phyloP scores from a whole-genome alignment of 2,113 vertebrate genomes.

The Empidonax traillii region DNA sequence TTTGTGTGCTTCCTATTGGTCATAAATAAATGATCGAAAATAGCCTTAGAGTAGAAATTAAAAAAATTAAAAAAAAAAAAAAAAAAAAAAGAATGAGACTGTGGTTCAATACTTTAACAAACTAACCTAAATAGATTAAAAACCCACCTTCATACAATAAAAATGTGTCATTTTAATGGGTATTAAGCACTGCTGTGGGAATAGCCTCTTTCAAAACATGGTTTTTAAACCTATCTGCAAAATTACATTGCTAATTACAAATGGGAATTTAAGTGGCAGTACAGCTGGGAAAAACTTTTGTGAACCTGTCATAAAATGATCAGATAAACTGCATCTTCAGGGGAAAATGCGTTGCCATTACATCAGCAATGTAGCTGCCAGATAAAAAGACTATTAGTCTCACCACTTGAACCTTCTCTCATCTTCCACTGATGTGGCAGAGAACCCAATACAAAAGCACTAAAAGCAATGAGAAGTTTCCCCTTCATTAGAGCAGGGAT shows the following conservation, averaged over 20 bases:
- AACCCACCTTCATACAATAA: slow-evolving; percentile 5
- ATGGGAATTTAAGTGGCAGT: slow-evolving; percentile 9
- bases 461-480: neutral
- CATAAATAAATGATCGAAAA: neutral
- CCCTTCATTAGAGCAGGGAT: neutral
- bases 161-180: neutral
- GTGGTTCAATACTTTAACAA: neutral
- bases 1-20: neutral
- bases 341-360: neutral
- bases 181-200: neutral
- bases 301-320: slow-evolving; percentile 14
- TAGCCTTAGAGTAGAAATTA: neutral
- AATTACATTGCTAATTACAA: slow-evolving; percentile 26
- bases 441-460: neutral
- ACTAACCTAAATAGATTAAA: slow-evolving; percentile 8
- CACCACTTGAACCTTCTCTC: neutral
- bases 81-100: neutral
- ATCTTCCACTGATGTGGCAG: neutral
- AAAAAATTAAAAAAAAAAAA: neutral
- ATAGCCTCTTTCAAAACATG: slow-evolving; percentile 12
- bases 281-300: slow-evolving; percentile 14
- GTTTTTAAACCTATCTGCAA: slow-evolving; percentile 8
- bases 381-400: neutral
- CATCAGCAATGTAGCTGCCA: neutral
- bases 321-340: neutral